These are phyloP conservation scores for Hassar affinis DNA, from an alignment of 2,113 vertebrate genomes.

Conservation along the genomic window DNA sequence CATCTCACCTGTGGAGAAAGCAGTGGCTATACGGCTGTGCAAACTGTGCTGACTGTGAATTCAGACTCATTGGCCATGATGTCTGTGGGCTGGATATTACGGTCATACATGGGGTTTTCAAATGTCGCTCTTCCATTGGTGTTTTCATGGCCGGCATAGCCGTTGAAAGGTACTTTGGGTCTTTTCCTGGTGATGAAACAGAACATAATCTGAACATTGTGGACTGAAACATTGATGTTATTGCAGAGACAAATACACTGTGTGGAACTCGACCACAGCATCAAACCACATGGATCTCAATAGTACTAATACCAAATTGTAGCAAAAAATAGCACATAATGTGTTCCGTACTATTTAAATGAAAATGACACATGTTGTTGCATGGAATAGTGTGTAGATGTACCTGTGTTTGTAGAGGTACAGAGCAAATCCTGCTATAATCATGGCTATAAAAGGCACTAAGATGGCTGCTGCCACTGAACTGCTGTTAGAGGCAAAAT, in stretches of 20 bases:
- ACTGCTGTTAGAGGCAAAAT: constrained; percentile 97
- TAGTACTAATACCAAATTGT: not conserved
- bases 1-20: constrained; percentile 67
- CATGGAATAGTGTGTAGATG: not conserved
- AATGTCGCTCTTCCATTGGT: constrained; percentile 92
- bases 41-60: constrained; percentile 98
- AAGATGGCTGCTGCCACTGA: constrained; percentile 97
- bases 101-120: constrained; percentile 98
- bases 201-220: not conserved
- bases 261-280: not conserved
- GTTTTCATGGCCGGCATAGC: constrained; percentile 94
- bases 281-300: not conserved
- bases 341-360: not conserved
- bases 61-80: constrained; percentile 90
- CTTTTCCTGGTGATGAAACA: constrained; percentile 79
- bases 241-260: not conserved
- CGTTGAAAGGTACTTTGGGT: constrained; percentile 97
- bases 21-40: constrained; percentile 93
- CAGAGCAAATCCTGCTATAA: constrained; percentile 97
- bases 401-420: constrained; percentile 99
- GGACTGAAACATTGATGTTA: not conserved
- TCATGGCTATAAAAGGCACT: constrained; percentile 99
- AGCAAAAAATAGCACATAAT: not conserved
- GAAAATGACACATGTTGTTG: not conserved
- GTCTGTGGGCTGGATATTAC: constrained; percentile 95